Conservation (phyloP, 2,113 vertebrate genomes). For the Melospiza georgiana region DNA sequence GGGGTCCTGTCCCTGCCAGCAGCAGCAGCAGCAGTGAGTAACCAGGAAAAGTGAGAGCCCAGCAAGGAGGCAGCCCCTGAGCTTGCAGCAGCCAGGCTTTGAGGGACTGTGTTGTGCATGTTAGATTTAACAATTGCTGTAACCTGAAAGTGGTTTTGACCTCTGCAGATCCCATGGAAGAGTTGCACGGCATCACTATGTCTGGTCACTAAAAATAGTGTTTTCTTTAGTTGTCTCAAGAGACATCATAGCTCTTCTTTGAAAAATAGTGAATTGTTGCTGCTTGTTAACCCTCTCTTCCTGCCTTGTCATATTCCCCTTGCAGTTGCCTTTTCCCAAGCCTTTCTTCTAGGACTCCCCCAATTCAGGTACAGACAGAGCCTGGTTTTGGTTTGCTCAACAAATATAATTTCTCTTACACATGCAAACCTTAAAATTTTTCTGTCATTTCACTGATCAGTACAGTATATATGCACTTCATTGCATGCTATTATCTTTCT, state of each 20-base stretch:
- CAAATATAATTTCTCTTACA: not conserved
- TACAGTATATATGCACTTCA: not conserved
- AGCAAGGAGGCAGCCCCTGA: not conserved
- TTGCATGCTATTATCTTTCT: not conserved
- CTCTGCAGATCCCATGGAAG: not conserved
- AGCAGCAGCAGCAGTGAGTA: not conserved
- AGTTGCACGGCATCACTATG: not conserved
- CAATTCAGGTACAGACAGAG: accelerated
- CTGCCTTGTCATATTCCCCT: not conserved
- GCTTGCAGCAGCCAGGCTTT: not conserved
- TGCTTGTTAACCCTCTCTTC: not conserved
- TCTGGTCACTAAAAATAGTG: not conserved
- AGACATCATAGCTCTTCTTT: not conserved
- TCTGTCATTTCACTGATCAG: not conserved
- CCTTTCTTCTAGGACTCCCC: not conserved
- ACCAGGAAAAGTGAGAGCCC: not conserved
- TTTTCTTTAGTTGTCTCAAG: not conserved
- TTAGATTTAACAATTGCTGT: not conserved
- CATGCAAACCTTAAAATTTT: not conserved
- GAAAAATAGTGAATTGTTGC: not conserved
- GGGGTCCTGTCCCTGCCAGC: not conserved
- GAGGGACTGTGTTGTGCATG: no score
- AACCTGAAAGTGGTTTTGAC: not conserved
- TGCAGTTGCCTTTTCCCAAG: not conserved
- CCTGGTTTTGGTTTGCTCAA: not conserved